A percentile compares a stretch with the other conserved stretches of the same genome.
Evolutionary conservation across 2,797 vertebrate species (phyloP).

Genomic region (Cryptoprocta ferox): DNA sequence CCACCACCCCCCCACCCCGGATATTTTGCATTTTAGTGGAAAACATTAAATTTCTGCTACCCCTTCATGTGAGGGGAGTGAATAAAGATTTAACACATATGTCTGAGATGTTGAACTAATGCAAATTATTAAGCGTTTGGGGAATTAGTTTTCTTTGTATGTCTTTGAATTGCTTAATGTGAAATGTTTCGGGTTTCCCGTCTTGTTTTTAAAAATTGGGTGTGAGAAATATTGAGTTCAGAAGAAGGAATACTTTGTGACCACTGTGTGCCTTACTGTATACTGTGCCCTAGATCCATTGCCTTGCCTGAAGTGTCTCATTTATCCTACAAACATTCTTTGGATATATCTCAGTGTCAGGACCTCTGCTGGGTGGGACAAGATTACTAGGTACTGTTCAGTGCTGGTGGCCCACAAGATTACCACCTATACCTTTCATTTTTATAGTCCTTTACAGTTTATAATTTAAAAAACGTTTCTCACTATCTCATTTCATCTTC

Average conservation of each 20-base stretch:
- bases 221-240: not conserved
- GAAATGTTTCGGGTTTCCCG: slow-evolving; percentile 2
- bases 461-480: not conserved
- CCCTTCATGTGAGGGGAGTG: not conserved
- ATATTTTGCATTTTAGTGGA: slow-evolving; percentile 21
- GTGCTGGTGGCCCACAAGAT: not conserved
- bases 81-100: not conserved
- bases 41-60: not conserved
- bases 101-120: not conserved
- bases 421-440: not conserved
- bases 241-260: not conserved
- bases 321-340: not conserved
- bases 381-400: not conserved
- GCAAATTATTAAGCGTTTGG: slow-evolving; percentile 1
- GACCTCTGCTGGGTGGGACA: not conserved
- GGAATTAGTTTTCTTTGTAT: slow-evolving; percentile 7
- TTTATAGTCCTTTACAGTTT: slow-evolving; percentile 1
- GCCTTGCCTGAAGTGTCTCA: not conserved
- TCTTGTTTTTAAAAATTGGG: not conserved
- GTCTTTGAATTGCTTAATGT: slow-evolving; percentile 5
- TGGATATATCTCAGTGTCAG: not conserved
- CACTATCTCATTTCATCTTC: not conserved
- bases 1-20: not conserved
- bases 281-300: not conserved
- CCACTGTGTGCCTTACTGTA: not conserved